phyloP scores from a whole-genome alignment of 2,113 vertebrate genomes.

The Morone chrysops region DNA sequence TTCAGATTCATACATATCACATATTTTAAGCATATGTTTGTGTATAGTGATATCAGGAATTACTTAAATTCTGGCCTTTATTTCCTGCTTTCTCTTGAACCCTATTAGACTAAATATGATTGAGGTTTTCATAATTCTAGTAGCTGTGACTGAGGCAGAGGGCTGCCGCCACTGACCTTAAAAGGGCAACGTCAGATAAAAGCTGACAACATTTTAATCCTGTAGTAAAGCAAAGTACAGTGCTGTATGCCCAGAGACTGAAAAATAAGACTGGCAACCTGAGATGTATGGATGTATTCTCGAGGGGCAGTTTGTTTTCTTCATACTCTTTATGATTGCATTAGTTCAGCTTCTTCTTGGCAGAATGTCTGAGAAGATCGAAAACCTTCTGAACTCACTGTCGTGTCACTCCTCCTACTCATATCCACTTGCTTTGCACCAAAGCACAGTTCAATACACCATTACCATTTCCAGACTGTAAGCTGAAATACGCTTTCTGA shows the following conservation, averaged over 20 bases:
- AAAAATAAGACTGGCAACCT: conserved; percentile 29
- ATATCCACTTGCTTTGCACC: conserved; percentile 43
- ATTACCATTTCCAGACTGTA: conserved; percentile 18
- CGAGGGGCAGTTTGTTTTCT: conserved; percentile 45
- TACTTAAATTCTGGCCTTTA: not conserved
- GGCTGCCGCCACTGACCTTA: conserved; percentile 52
- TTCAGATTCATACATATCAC: not conserved
- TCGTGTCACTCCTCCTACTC: conserved; percentile 60
- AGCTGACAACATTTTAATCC: conserved; percentile 33
- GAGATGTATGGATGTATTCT: conserved; percentile 37
- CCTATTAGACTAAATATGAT: not conserved
- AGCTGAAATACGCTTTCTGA: not conserved
- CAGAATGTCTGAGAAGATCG: conserved; percentile 45
- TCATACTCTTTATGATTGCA: conserved; percentile 49
- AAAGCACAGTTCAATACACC: conserved; percentile 29
- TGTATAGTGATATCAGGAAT: not conserved
- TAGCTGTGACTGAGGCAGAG: conserved; percentile 34
- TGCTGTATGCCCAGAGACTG: conserved; percentile 5
- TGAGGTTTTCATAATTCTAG: conserved; percentile 5
- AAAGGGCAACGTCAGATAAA: conserved; percentile 40
- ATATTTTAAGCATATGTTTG: not conserved
- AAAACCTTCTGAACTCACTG: conserved; percentile 51
- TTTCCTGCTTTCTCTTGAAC: conserved; percentile 5
- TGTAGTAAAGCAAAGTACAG: conserved; percentile 11
- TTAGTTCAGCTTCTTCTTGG: conserved; percentile 55